Evolutionary conservation across 2,888 invertebrate species (phyloP), one percentile per base, ranked within the genome.

Genomic region (Augochlorella aurata): DNA sequence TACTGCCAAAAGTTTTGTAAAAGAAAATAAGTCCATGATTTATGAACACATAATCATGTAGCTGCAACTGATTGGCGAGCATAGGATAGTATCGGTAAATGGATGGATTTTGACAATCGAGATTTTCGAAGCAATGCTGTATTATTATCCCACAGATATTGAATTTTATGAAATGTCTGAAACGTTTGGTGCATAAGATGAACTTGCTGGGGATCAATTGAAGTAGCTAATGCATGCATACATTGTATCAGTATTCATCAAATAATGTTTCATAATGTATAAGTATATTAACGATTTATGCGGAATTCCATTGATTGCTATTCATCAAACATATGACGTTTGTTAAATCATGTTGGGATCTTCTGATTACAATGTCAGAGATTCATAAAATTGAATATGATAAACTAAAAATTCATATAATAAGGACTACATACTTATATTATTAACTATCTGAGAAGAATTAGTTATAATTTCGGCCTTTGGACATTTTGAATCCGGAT

Each of bases 91-190:
- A 21, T 21, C 58, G 1, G 1, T 1, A 58, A 24, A 16, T 8
- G 18, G 0, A 61, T 29, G 29, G 18, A 61, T 16, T 9, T 38
- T 29, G 29, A 63, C 3, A 18, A 29, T 61, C 38, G 9, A 63
- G 29, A 63, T 63, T 63, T 18, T 63, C 61, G 61, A 44, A 38
- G 44, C 65, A 65, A 65, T 44, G 44, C 65, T 65, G 65, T 5
- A 65, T 7, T 80, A 66, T 18, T 58, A 29, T 71, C n/a, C 16
- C 73, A 68, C 47, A 67, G 21, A 77, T 66, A 16, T 14, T 70
- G 79, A 63, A 78, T 24, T 38, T 45, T 29, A 49, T 71, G 70
- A 79, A 78, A 65, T 63, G 65, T 66, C 58, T 58, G 66, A 71
- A 79, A 79, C 16, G 50, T 76, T 73, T 24, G 61, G 49, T 24